phyloP scores from a whole-genome alignment of 2,113 vertebrate genomes.

The Rhynchomys soricoides region DNA sequence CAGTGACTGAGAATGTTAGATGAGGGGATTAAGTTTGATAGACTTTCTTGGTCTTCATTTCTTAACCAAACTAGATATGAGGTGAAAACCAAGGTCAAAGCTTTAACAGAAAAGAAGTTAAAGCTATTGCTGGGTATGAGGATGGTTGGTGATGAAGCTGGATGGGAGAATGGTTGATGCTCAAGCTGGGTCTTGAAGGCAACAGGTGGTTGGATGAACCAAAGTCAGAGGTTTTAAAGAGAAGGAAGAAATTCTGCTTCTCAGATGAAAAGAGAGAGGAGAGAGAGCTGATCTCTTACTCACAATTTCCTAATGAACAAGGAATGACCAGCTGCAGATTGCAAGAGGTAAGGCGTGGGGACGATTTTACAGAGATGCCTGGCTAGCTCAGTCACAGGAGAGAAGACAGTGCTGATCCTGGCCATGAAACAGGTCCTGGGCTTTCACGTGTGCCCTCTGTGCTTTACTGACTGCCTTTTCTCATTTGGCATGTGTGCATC shows the following conservation, averaged over 20 bases:
- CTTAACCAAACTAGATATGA: neutral
- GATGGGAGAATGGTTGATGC: neutral
- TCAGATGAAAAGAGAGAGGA: neutral
- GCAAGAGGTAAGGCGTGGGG: no score
- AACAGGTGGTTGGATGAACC: neutral
- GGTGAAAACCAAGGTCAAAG: neutral
- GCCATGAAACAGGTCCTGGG: neutral
- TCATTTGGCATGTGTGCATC: neutral
- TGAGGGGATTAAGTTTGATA: neutral
- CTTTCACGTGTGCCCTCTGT: neutral
- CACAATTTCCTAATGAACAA: neutral
- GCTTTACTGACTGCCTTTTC: neutral
- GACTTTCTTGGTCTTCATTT: neutral
- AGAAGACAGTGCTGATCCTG: neutral
- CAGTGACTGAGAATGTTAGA: neutral
- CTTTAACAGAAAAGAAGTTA: neutral
- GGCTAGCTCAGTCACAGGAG: neutral
- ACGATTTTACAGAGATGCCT: neutral
- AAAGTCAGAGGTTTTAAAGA: constrained; percentile 18
- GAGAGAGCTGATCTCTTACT: neutral
- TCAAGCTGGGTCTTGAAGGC: neutral
- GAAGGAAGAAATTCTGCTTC: neutral
- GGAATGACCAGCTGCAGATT: neutral
- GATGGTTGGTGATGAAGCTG: neutral
- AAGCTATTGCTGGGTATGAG: neutral